Evolutionary conservation across 1,140 invertebrate genomes (phyloP).

Genomic region (Pomacea maculata): DNA sequence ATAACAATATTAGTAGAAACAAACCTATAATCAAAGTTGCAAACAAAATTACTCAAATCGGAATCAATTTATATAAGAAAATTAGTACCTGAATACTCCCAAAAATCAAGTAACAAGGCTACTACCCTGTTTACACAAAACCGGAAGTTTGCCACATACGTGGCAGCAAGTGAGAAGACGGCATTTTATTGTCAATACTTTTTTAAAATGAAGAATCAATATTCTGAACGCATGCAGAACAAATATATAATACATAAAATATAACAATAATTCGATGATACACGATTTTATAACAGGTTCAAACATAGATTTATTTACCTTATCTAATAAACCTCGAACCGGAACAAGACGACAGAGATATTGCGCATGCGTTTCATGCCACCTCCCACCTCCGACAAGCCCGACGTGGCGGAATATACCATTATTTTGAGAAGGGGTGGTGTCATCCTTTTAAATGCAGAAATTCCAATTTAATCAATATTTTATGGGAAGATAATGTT

Average conservation of each 20-base stretch:
- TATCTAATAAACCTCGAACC: neutral
- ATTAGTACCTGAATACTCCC: too few relatives aligned
- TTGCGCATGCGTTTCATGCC: too few relatives aligned
- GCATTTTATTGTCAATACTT: neutral
- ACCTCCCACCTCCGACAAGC: too few relatives aligned
- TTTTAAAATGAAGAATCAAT: neutral
- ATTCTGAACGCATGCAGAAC: neutral
- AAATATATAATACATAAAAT: neutral
- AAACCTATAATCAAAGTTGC: too few relatives aligned
- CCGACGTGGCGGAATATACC: too few relatives aligned
- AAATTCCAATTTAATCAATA: too few relatives aligned
- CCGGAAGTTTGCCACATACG: slow-evolving; percentile 2
- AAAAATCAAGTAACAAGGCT: neutral
- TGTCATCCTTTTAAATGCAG: too few relatives aligned
- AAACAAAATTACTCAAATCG: too few relatives aligned
- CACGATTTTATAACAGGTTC: neutral
- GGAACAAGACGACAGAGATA: too few relatives aligned
- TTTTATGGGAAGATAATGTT: neutral
- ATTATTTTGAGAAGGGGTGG: too few relatives aligned
- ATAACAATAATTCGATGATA: neutral
- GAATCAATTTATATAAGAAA: too few relatives aligned
- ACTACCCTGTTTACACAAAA: neutral
- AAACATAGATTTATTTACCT: neutral
- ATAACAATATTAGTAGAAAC: too few relatives aligned
- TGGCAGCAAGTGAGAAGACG: neutral